These are phyloP conservation scores for Rhinella marina DNA, from an alignment of 2,797 vertebrate species.

Conservation along the genomic window DNA sequence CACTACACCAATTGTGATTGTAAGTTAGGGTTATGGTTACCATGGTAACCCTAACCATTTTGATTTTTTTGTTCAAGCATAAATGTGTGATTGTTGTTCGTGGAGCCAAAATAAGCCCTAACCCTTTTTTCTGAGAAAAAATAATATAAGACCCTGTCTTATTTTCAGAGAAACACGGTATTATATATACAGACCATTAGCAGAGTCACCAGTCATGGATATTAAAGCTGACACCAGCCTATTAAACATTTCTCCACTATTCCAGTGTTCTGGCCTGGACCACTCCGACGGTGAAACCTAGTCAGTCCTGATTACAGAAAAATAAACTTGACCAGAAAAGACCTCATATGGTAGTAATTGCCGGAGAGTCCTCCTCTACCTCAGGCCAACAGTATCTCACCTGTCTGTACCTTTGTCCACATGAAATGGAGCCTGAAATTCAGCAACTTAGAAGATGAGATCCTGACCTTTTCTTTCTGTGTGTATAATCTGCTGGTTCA, in stretches of 20 bases:
- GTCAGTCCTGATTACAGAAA: slow-evolving; percentile 44
- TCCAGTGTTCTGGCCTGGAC: background rate
- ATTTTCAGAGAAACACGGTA: no score
- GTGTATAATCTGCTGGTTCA: background rate
- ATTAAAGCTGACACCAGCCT: slow-evolving; percentile 18
- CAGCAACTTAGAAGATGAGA: background rate
- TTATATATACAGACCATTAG: background rate
- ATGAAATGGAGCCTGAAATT: background rate
- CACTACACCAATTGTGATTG: no score
- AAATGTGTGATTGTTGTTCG: no score
- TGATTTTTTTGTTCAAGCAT: no score
- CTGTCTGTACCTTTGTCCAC: background rate
- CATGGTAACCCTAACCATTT: no score
- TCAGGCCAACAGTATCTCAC: background rate
- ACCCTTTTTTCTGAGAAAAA: no score
- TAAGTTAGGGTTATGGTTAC: no score
- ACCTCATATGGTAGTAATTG: slow-evolving; percentile 54
- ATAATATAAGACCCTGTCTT: no score
- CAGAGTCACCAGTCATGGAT: slow-evolving; percentile 23
- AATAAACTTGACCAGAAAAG: slow-evolving; percentile 53
- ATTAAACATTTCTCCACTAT: slow-evolving; percentile 33
- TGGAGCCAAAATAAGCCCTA: no score
- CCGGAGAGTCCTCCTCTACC: background rate
- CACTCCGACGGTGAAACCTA: slow-evolving; percentile 3
- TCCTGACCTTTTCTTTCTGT: background rate